Conservation (phyloP, 2,888 invertebrate genomes). For the Mythimna albipuncta region DNA sequence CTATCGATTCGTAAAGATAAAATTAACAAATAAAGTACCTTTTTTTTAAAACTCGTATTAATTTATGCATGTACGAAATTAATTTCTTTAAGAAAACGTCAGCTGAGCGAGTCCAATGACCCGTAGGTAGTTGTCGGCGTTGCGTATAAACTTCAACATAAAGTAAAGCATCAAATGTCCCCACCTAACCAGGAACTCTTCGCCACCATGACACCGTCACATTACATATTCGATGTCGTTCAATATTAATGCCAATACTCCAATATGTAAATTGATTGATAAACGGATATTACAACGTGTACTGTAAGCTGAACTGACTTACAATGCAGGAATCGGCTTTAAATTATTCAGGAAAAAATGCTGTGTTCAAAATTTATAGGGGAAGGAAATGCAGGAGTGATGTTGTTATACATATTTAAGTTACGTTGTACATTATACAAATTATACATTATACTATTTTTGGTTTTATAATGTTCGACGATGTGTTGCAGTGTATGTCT, state of each 20-base stretch:
- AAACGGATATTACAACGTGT: conserved; percentile 68
- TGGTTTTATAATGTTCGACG: too few relatives aligned
- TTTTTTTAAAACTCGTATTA: too few relatives aligned
- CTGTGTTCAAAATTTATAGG: conserved; percentile 2
- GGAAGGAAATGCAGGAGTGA: not conserved
- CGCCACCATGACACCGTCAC: conserved; percentile 57
- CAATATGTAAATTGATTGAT: conserved; percentile 80
- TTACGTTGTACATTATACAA: not conserved
- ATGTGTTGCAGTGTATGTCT: too few relatives aligned
- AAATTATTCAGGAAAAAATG: conserved; percentile 35
- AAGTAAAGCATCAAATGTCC: conserved; percentile 14
- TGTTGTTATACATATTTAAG: not conserved
- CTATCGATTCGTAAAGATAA: too few relatives aligned
- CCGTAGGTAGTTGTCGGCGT: too few relatives aligned
- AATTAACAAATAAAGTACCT: too few relatives aligned
- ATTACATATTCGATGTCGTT: conserved; percentile 77
- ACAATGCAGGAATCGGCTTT: conserved; percentile 29
- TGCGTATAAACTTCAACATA: too few relatives aligned
- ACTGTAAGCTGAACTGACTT: conserved; percentile 54
- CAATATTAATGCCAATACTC: conserved; percentile 76
- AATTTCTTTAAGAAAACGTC: too few relatives aligned
- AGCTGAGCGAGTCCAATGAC: too few relatives aligned
- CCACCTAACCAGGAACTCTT: not conserved
- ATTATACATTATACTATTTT: too few relatives aligned
- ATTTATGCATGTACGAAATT: too few relatives aligned